phyloP scores from a whole-genome alignment of 2,888 invertebrate species.

The Napeogenes sylphis region DNA sequence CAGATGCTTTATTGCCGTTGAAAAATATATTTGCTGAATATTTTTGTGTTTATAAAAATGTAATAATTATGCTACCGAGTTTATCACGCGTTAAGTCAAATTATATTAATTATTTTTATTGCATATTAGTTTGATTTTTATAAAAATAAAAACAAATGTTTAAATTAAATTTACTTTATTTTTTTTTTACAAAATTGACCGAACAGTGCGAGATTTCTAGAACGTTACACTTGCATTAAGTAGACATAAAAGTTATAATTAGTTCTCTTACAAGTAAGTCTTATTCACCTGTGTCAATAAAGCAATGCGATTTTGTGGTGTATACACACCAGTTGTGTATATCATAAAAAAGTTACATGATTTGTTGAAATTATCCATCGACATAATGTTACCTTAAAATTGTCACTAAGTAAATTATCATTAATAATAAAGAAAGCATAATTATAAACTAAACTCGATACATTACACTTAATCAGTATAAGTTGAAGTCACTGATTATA shows the following conservation, averaged over 20 bases:
- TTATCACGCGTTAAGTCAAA: constrained; percentile 74
- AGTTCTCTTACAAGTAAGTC: constrained; percentile 75
- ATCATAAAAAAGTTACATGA: constrained; percentile 70
- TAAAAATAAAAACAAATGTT: constrained; percentile 51
- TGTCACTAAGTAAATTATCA: constrained; percentile 73
- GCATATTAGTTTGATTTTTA: constrained; percentile 50
- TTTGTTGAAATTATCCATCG: constrained; percentile 56
- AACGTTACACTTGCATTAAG: constrained; percentile 78
- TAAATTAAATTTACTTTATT: constrained; percentile 75
- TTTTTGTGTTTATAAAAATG: constrained; percentile 74
- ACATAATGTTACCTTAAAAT: constrained; percentile 64
- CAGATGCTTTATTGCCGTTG: constrained; percentile 75
- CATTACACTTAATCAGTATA: constrained; percentile 64
- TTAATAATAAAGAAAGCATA: constrained; percentile 74
- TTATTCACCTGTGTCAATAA: constrained; percentile 74
- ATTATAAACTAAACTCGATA: constrained; percentile 74
- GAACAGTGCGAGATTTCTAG: constrained; percentile 79
- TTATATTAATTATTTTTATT: constrained; percentile 77
- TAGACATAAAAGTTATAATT: constrained; percentile 76
- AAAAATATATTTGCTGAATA: constrained; percentile 74
- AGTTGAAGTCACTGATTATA: constrained; percentile 62
- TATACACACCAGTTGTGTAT: constrained; percentile 55
- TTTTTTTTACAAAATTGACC: constrained; percentile 77
- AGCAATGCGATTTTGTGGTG: constrained; percentile 59
- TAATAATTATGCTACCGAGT: constrained; percentile 75